A percentile compares a stretch with the other conserved stretches of the same genome.
These are phyloP conservation scores for Lithobius niger DNA, from an alignment of 1,140 invertebrate species.

Conservation along the genomic window DNA sequence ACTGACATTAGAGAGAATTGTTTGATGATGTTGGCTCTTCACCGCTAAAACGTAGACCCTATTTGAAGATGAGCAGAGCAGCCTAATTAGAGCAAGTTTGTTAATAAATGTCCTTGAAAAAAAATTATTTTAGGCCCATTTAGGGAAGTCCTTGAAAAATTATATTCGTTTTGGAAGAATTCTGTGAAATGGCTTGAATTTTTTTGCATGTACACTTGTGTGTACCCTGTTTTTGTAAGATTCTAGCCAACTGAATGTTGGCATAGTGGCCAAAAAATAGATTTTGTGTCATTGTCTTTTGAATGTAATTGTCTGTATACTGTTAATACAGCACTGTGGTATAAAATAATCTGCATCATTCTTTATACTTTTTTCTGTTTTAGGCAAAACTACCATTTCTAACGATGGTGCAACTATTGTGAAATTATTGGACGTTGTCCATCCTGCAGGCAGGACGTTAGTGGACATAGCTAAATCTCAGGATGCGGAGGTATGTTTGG, in stretches of 20 bases:
- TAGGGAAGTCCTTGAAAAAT: too few species aligned
- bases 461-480: slow-evolving; percentile 99
- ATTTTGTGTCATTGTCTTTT: background rate
- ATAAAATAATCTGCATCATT: background rate
- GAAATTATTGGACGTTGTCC: slow-evolving; percentile 92
- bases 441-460: slow-evolving; percentile 92
- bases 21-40: too few species aligned
- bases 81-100: too few species aligned
- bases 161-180: too few species aligned
- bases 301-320: background rate
- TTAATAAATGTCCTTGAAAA: too few species aligned
- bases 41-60: too few species aligned
- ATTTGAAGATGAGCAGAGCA: too few species aligned
- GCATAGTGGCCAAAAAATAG: too few species aligned
- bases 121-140: too few species aligned
- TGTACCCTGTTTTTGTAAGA: background rate
- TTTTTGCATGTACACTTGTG: background rate
- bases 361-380: slow-evolving; percentile 9
- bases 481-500: slow-evolving; percentile 79
- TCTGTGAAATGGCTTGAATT: too few species aligned
- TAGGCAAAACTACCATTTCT: slow-evolving; percentile 85
- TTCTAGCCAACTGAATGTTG: too few species aligned
- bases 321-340: background rate
- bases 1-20: too few species aligned
- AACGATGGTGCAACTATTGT: slow-evolving; percentile 99